phyloP scores from a whole-genome alignment of 2,888 invertebrate genomes.

The Trichopria drosophilae region DNA sequence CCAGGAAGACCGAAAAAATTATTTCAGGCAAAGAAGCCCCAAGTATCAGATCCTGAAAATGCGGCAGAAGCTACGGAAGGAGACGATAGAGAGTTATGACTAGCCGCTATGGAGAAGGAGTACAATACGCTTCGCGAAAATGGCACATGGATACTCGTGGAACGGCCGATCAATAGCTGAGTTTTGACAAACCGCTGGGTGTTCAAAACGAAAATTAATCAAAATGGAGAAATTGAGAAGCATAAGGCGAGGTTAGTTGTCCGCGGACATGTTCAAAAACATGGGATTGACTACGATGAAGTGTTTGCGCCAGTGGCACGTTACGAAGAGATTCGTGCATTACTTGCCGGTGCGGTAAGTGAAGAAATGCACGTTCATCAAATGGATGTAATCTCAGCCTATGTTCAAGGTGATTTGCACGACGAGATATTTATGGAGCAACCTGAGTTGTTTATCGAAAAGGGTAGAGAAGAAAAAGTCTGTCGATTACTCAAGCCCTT shows the following conservation, averaged over 20 bases:
- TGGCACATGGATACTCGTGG: conserved; percentile 32
- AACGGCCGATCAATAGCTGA: conserved; percentile 21
- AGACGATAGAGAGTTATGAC: conserved; percentile 22
- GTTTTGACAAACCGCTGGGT: conserved; percentile 30
- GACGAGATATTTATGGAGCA: conserved; percentile 29
- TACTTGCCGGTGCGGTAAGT: conserved; percentile 24
- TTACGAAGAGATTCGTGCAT: conserved; percentile 29
- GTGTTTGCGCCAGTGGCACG: conserved; percentile 30
- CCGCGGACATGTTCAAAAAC: conserved; percentile 24
- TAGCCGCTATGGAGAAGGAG: conserved; percentile 32
- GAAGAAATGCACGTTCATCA: no score
- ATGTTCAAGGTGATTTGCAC: conserved; percentile 26
- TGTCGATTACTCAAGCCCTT: conserved; percentile 33
- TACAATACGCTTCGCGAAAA: conserved; percentile 32
- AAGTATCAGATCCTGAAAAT: conserved; percentile 11
- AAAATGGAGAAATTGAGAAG: conserved; percentile 20
- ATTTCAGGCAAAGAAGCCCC: neutral
- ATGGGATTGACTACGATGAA: no score
- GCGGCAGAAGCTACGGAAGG: conserved; percentile 17
- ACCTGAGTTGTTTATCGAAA: conserved; percentile 10
- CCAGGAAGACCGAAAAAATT: neutral
- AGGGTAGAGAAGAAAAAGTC: conserved; percentile 28
- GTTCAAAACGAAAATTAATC: conserved; percentile 23
- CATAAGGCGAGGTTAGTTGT: conserved; percentile 31
- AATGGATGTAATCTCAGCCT: conserved; percentile 35